Evolutionary conservation across 2,888 invertebrate species (phyloP).

Genomic region (Phalera bucephala): DNA sequence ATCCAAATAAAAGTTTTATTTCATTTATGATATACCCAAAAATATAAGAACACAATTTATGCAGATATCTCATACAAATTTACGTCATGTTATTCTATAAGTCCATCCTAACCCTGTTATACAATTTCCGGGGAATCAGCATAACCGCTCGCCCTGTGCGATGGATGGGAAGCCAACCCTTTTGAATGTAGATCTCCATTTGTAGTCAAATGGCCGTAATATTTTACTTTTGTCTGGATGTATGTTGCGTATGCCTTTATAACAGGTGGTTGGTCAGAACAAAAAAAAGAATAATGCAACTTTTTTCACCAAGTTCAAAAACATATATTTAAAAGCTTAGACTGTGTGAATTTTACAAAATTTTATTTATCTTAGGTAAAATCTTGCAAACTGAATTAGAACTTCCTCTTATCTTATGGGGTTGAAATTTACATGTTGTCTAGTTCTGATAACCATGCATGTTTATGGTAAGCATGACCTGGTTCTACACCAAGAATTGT

Average conservation of each 20-base stretch:
- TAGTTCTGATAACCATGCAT: no score
- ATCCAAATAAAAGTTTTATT: no score
- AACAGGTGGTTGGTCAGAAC: not conserved
- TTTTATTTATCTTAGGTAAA: no score
- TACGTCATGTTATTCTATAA: constrained; percentile 1
- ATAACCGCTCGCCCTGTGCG: constrained; percentile 16
- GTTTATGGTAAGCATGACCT: no score
- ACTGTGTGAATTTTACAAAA: no score
- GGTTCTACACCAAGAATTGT: no score
- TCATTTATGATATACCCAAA: not conserved
- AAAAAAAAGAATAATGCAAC: not conserved
- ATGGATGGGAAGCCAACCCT: constrained; percentile 17
- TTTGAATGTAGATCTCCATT: not conserved
- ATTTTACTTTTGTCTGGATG: not conserved
- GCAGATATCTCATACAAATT: constrained; percentile 3
- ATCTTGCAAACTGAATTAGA: no score
- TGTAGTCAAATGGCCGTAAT: not conserved
- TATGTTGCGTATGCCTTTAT: not conserved
- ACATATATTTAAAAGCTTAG: no score
- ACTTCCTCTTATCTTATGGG: no score
- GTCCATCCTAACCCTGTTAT: constrained; percentile 14
- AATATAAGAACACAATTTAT: constrained; percentile 5
- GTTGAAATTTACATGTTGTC: no score
- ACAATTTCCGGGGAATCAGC: constrained; percentile 23
- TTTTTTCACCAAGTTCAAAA: not conserved